These are phyloP conservation scores for Mormyrops attenuatus DNA, from an alignment of 2,797 vertebrate genomes.

Conservation along the genomic window DNA sequence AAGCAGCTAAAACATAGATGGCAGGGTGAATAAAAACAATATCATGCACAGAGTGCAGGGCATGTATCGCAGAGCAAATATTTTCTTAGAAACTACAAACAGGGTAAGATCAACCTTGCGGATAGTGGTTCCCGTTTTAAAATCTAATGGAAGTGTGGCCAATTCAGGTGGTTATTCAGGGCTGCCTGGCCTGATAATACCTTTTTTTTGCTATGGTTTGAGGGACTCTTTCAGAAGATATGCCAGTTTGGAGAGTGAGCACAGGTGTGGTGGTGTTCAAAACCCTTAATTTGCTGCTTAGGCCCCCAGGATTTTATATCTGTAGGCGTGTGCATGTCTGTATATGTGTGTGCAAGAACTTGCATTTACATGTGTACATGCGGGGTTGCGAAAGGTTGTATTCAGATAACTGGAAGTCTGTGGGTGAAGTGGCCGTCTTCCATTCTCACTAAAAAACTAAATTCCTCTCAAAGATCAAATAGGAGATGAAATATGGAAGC, in stretches of 20 bases:
- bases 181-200: not conserved
- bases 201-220: not conserved
- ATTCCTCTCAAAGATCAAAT: not conserved
- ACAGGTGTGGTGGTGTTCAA: not conserved
- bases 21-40: not conserved
- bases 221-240: not conserved
- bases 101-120: not conserved
- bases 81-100: not conserved
- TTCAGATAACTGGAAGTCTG: not conserved
- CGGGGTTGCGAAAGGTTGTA: not conserved
- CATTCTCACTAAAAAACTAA: not conserved
- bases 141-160: not conserved
- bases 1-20: not conserved
- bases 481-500: not conserved
- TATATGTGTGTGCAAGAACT: not conserved
- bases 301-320: not conserved
- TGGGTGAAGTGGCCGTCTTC: not conserved
- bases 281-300: not conserved
- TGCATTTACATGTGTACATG: not conserved
- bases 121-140: not conserved
- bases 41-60: not conserved
- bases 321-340: slow-evolving; percentile 7
- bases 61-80: not conserved
- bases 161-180: not conserved
- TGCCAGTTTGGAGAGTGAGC: not conserved